Percentiles rank a stretch among this genome's conserved stretches.
Evolutionary conservation across 2,797 vertebrate genomes (phyloP).

Genomic region (Cyclura pinguis): DNA sequence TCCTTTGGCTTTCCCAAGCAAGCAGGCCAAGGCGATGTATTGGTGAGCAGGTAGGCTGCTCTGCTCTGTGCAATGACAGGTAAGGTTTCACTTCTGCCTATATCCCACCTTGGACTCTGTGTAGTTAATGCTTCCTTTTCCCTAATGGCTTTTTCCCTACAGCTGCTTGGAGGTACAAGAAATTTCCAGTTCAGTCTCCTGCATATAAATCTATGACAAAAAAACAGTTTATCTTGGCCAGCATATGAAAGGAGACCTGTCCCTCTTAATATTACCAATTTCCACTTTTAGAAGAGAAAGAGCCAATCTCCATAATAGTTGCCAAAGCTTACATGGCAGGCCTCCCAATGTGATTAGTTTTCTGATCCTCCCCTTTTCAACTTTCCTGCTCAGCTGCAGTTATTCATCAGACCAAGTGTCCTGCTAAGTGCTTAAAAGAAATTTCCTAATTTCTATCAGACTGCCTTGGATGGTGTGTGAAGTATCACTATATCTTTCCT

Average conservation of each 20-base stretch:
- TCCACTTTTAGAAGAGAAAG: neutral
- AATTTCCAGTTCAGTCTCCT: neutral
- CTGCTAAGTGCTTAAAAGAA: slow-evolving; percentile 4
- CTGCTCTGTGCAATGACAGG: neutral
- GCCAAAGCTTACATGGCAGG: neutral
- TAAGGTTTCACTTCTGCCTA: neutral
- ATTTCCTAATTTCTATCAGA: neutral
- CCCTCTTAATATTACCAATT: neutral
- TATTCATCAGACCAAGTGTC: neutral
- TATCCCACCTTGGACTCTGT: neutral
- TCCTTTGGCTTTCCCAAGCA: neutral
- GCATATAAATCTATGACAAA: neutral
- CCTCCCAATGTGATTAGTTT: neutral
- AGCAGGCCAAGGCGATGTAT: neutral
- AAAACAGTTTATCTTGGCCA: neutral
- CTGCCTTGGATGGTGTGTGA: neutral
- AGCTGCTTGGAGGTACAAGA: neutral
- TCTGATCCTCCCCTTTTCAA: neutral
- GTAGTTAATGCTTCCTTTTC: neutral
- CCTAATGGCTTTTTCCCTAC: neutral
- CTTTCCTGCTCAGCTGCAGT: neutral
- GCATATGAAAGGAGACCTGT: neutral
- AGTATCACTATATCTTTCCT: neutral
- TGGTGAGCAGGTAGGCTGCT: neutral
- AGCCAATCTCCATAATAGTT: neutral